These are phyloP conservation scores for Eupsilia transversa DNA, from an alignment of 2,888 invertebrate genomes.

Conservation along the genomic window DNA sequence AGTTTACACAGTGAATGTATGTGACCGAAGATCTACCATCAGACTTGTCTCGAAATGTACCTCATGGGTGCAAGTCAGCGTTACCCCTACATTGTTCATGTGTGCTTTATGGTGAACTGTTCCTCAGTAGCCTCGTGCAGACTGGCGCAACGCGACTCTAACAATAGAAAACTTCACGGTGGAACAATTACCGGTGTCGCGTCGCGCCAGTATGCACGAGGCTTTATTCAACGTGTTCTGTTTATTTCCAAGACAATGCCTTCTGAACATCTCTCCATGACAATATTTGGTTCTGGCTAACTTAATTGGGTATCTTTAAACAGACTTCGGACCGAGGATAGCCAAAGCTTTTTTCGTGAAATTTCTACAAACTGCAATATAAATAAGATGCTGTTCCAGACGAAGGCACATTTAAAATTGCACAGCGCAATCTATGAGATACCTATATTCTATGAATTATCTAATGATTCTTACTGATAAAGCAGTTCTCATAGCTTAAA, in stretches of 20 bases:
- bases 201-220: no score
- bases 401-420: neutral
- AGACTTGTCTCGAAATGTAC: conserved; percentile 24
- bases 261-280: neutral
- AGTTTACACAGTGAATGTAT: conserved; percentile 58
- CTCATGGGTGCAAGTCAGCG: conserved; percentile 12
- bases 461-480: neutral
- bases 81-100: neutral
- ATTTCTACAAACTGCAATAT: neutral
- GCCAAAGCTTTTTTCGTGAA: neutral
- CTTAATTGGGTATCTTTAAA: neutral
- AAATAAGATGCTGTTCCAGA: neutral
- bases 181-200: no score
- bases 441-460: neutral
- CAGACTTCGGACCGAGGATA: neutral
- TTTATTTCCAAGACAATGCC: neutral
- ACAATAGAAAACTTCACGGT: no score
- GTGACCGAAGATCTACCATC: conserved; percentile 51
- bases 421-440: neutral
- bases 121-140: neutral
- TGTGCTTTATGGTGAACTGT: neutral
- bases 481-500: no score
- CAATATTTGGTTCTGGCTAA: neutral
- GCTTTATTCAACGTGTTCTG: neutral
- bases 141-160: no score